phyloP scores from a whole-genome alignment of 2,797 vertebrate genomes.

The Poeciliopsis paucimaculata region DNA sequence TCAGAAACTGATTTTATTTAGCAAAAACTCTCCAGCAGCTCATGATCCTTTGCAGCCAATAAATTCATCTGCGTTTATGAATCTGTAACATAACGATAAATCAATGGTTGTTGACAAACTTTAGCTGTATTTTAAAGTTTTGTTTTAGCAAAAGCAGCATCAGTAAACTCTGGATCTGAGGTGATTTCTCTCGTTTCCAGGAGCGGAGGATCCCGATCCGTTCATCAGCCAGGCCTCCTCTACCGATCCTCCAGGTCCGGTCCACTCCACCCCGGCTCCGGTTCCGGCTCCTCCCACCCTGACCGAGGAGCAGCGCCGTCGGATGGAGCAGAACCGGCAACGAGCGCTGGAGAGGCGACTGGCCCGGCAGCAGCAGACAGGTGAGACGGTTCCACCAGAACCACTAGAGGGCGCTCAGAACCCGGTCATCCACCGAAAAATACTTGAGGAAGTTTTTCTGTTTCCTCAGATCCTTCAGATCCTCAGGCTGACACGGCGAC shows the following conservation, averaged over 20 bases:
- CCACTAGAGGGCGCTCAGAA: neutral
- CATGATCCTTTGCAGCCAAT: too few relatives aligned
- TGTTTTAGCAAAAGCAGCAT: too few relatives aligned
- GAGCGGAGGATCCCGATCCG: conserved; percentile 65
- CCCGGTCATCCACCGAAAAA: too few relatives aligned
- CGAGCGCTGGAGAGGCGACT: conserved; percentile 88
- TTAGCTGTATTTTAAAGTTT: too few relatives aligned
- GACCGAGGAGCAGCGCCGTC: conserved; percentile 86
- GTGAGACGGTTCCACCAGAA: conserved; percentile 45
- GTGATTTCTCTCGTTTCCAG: conserved; percentile 27
- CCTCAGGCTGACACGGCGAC: conserved; percentile 30
- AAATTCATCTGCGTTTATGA: too few relatives aligned
- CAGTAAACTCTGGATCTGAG: too few relatives aligned
- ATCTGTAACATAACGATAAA: too few relatives aligned
- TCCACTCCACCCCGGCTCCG: conserved; percentile 59
- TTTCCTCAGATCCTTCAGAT: conserved; percentile 34
- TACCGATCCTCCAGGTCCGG: conserved; percentile 21
- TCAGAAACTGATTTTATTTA: too few relatives aligned
- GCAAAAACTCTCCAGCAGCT: too few relatives aligned
- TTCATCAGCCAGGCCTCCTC: conserved; percentile 47
- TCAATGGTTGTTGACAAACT: too few relatives aligned
- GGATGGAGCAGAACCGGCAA: conserved; percentile 88
- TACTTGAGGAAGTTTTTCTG: neutral
- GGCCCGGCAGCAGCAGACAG: conserved; percentile 78
- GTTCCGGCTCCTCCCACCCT: conserved; percentile 56